A percentile compares a stretch with the other conserved stretches of the same genome.
These are phyloP conservation scores for Sceloporus undulatus DNA, from an alignment of 2,113 vertebrate species.

Conservation along the genomic window DNA sequence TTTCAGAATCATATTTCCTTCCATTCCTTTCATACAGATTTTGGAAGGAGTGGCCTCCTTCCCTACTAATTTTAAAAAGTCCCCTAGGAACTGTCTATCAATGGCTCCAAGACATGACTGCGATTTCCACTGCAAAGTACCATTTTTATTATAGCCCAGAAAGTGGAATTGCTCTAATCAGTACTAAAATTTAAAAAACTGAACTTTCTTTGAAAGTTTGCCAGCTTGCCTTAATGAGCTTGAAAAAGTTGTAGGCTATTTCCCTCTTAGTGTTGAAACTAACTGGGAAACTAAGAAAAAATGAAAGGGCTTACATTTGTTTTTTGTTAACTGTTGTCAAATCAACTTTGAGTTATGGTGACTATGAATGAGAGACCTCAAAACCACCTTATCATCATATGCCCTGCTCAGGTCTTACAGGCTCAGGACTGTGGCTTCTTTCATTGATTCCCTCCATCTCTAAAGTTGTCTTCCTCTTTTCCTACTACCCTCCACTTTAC, in stretches of 20 bases:
- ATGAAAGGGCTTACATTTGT: too few species aligned
- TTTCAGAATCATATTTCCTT: background rate
- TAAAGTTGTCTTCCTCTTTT: too few species aligned
- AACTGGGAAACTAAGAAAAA: background rate
- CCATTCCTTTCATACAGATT: background rate
- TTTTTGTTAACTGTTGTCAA: too few species aligned
- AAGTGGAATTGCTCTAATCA: slow-evolving; percentile 4
- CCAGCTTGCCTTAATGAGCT: background rate
- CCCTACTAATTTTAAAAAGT: slow-evolving; percentile 3
- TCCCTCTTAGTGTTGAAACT: background rate
- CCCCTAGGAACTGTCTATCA: background rate
- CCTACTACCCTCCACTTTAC: too few species aligned
- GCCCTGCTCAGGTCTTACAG: too few species aligned
- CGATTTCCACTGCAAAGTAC: slow-evolving; percentile 4
- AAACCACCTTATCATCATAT: too few species aligned
- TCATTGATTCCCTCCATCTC: too few species aligned
- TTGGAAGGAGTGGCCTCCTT: slow-evolving; percentile 27
- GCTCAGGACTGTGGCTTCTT: too few species aligned
- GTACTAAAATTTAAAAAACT: background rate
- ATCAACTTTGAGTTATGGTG: too few species aligned
- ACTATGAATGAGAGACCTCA: too few species aligned
- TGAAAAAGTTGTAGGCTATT: slow-evolving; percentile 17
- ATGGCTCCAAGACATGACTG: background rate
- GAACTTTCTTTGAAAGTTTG: background rate
- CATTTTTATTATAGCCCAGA: slow-evolving; percentile 23